Base-by-base conservation (phyloP, 2,113 vertebrate species). In the Bufo bufo region DNA sequence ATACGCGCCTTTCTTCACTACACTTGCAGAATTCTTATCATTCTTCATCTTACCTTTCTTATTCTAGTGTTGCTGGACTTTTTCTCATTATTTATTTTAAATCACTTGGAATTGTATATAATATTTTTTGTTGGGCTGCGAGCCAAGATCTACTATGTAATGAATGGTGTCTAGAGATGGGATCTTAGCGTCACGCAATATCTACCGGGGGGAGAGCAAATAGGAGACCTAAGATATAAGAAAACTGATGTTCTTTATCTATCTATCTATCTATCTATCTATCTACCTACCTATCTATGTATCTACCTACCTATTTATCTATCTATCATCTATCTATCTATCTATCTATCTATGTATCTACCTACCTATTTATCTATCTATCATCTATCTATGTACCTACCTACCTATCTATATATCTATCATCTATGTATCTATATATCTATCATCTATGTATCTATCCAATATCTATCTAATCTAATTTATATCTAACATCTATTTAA, bases 131-230 rank as follows among this genome's bases (percentile, higher is more conserved):
- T 20, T 50, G 47, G 72, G 72, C 45, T 4, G 4, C 56, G 19
- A 52, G 49, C 77, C 77, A 78, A 78, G 10, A 23, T 19, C 43
- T 47, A 6, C 45, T 9, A 45, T 61, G 59, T 47, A 82, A 69
- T 52, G n/a, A 71, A 54, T 54, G 63, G 82, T 54, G 63, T 71
- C 82, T 69, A 71, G 13, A 69, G 49, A 69, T 84, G 63, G 49
- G 61, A 49, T 69, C 61, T 50, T 45, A 65, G 13, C 20, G 19
- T 82, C 81, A 82, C 11, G 45, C 56, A 63, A 66, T 82, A 33
- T 69, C 47, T 50, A 61, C 56, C 33, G 79, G 20, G 33, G 33
- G 79, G 56, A 61, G 4, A 49, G 12, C 45, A 66, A 14, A 66
- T 50, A 13, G 20, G 77, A 77, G 52, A 79, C 52, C 14, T 45